phyloP scores from a whole-genome alignment of 1,140 invertebrate species.

The Zaprionus davidi region DNA sequence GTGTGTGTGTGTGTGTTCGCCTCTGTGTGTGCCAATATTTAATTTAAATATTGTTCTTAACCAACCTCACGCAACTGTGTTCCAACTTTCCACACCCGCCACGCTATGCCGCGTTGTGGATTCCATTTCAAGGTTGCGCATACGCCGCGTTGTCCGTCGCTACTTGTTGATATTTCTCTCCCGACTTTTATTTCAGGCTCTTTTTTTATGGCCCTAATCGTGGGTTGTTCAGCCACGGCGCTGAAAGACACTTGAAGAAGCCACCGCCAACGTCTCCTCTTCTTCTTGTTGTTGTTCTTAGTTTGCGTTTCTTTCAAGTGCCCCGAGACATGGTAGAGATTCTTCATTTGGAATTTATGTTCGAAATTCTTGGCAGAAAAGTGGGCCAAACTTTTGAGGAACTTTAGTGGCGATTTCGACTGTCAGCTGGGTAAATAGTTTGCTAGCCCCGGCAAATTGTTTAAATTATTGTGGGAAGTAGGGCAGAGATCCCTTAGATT shows the following conservation, averaged over 20 bases:
- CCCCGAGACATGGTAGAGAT: conserved; percentile 41
- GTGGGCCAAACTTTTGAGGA: conserved; percentile 17
- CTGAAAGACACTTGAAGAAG: conserved; percentile 64
- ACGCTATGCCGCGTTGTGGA: conserved; percentile 17
- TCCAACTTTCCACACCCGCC: conserved; percentile 54
- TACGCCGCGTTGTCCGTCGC: conserved; percentile 52
- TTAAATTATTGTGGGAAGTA: conserved; percentile 4
- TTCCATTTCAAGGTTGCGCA: conserved; percentile 69
- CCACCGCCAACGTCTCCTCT: background rate
- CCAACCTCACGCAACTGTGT: conserved; percentile 69
- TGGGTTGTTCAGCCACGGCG: conserved; percentile 43
- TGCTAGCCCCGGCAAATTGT: background rate
- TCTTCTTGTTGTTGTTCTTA: conserved; percentile 21
- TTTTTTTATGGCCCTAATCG: conserved; percentile 53
- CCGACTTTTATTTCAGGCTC: conserved; percentile 39
- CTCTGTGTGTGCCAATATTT: conserved; percentile 73
- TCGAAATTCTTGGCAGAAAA: conserved; percentile 34
- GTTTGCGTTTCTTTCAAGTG: conserved; percentile 52
- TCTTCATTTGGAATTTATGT: conserved; percentile 41
- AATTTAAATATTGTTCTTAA: conserved; percentile 83
- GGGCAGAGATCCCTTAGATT: background rate
- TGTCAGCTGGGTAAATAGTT: conserved; percentile 4
- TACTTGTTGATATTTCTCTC: conserved; percentile 26
- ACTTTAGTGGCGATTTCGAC: conserved; percentile 1
- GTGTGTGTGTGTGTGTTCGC: conserved; percentile 14